Conservation (phyloP, 2,888 invertebrate genomes). For the Apotomis turbidana region DNA sequence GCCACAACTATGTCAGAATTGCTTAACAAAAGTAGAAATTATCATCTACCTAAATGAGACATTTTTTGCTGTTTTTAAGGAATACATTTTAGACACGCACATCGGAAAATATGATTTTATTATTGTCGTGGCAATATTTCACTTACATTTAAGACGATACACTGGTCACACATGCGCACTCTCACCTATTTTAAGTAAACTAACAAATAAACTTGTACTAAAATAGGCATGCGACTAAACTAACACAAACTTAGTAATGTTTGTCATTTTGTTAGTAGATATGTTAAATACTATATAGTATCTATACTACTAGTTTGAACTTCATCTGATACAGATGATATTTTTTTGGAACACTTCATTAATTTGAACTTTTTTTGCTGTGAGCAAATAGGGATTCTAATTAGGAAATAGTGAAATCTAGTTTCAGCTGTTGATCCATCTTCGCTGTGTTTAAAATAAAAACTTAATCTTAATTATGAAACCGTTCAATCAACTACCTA, state of each 20-base stretch:
- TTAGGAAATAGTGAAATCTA: constrained; percentile 47
- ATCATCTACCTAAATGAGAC: neutral
- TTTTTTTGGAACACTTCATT: constrained; percentile 65
- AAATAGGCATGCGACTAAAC: constrained; percentile 79
- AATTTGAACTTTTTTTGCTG: constrained; percentile 68
- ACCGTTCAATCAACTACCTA: constrained; percentile 41
- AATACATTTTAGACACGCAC: constrained; percentile 5
- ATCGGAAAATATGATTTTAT: neutral
- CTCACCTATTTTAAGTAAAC: constrained; percentile 70
- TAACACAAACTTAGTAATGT: constrained; percentile 67
- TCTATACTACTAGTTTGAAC: constrained; percentile 71
- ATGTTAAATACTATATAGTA: constrained; percentile 65
- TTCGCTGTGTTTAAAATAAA: constrained; percentile 42
- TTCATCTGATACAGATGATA: constrained; percentile 82
- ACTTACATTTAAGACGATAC: constrained; percentile 33
- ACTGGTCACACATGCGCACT: constrained; percentile 64
- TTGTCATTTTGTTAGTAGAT: constrained; percentile 74
- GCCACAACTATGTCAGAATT: constrained; percentile 29
- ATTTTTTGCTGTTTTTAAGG: neutral
- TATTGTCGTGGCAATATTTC: constrained; percentile 26
- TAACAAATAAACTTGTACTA: constrained; percentile 79
- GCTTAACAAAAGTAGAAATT: constrained; percentile 4
- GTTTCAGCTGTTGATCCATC: constrained; percentile 2
- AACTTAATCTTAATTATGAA: constrained; percentile 48
- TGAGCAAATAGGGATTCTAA: constrained; percentile 68